These are phyloP conservation scores for Leucoma salicis DNA, from an alignment of 2,888 invertebrate species.

Conservation along the genomic window DNA sequence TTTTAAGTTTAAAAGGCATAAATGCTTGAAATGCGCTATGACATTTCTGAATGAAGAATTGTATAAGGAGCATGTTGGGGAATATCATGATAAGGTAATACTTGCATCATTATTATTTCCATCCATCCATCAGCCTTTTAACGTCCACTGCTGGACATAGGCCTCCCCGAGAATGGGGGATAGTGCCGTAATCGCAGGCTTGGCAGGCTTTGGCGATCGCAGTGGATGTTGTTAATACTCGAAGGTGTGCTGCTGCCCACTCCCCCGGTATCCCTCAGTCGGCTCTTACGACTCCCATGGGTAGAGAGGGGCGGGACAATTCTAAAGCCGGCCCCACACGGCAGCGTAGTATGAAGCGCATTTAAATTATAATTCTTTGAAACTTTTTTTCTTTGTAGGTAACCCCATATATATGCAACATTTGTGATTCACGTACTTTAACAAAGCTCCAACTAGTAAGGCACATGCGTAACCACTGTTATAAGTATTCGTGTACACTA, in stretches of 20 bases:
- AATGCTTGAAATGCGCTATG: conserved; percentile 32
- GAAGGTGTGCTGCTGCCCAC: too few relatives aligned
- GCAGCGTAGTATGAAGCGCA: too few relatives aligned
- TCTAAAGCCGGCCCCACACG: too few relatives aligned
- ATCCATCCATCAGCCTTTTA: too few relatives aligned
- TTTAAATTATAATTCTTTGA: too few relatives aligned
- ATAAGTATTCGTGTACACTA: conserved; percentile 30
- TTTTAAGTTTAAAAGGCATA: conserved; percentile 25
- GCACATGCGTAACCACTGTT: conserved; percentile 35
- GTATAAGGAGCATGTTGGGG: conserved; percentile 20
- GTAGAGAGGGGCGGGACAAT: too few relatives aligned
- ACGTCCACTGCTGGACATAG: too few relatives aligned
- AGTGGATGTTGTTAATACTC: too few relatives aligned
- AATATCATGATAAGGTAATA: conserved; percentile 25
- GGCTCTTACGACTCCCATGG: too few relatives aligned
- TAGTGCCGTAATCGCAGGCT: not conserved
- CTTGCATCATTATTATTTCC: not conserved
- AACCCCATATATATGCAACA: conserved; percentile 31
- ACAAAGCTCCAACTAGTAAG: conserved; percentile 18
- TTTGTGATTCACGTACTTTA: conserved; percentile 26
- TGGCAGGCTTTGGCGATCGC: too few relatives aligned
- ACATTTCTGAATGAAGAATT: conserved; percentile 21
- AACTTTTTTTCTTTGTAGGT: conserved; percentile 27
- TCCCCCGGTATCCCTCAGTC: too few relatives aligned
- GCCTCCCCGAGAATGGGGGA: too few relatives aligned